Evolutionary conservation across 2,113 vertebrate genomes (phyloP), one percentile per base, ranked within the genome.

Genomic region (Marcusenius ussheri): DNA sequence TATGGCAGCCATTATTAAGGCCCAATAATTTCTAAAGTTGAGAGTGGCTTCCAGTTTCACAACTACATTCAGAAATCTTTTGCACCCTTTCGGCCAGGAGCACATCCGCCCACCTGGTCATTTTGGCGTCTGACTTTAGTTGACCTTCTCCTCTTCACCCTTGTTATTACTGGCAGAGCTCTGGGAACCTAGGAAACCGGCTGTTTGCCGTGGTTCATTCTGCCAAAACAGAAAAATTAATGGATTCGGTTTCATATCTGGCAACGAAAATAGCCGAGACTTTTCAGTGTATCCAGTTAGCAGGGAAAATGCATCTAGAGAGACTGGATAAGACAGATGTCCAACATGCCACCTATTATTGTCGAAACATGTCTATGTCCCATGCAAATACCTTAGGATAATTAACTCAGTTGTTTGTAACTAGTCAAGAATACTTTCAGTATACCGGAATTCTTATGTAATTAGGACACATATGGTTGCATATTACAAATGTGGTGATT

Each of bases 21-120:
- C 47, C 31, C 5, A 87, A 70, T n/a, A 4, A 49, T 31, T 53
- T 74, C 27, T 74, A 31, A 77, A 39, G 13, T 77, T 77, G 27
- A 31, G 9, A 77, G 13, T 39, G 27, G 70, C 31, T 77, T 31
- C 31, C 15, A 77, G 11, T 77, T 77, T 80, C 35, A 35, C 74
- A 19, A 42, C 13, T 39, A 19, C 35, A 53, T 85, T 46, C 45
- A 85, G n/a, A 49, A 42, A 50, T 27, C 8, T 19, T 39, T 17
- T 53, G 49, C 11, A 17, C 45, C 17, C 5, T 13, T 53, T 17
- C 13, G 11, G 70, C 70, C 80, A 45, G 45, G 8, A 50, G 11
- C 50, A 46, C 9, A 31, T 45, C 19, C 21, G 2, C 80, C n/a
- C 51, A 89, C 89, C 89, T 89, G 5, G 89, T 89, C 89, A 89